Conservation (phyloP, 2,797 vertebrate genomes). For the Yasuhikotakia modesta region DNA sequence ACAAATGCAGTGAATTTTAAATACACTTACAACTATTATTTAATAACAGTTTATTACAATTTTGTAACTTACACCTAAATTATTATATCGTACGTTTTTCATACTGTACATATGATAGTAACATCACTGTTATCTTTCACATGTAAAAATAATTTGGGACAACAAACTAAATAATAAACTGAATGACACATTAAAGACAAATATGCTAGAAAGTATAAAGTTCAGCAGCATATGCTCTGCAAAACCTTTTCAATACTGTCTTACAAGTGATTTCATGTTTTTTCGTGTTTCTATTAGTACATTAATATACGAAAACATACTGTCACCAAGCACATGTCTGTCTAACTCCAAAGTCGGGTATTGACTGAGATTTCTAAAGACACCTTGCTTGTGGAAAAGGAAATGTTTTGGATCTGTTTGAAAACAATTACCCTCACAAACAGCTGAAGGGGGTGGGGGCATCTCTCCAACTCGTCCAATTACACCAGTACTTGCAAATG, state of each 20-base stretch:
- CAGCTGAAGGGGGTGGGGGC: constrained; percentile 74
- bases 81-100: not conserved
- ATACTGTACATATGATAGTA: not conserved
- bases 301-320: not conserved
- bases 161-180: no score
- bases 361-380: not conserved
- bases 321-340: not conserved
- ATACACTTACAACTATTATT: constrained; percentile 36
- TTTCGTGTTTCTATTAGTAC: not conserved
- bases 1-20: constrained; percentile 62
- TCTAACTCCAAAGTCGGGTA: no score
- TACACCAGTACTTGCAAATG: constrained; percentile 79
- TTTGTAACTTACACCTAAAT: not conserved
- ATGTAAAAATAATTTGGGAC: no score
- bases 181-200: not conserved
- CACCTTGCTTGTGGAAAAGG: no score
- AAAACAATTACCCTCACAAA: constrained; percentile 68
- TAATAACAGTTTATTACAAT: no score
- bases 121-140: no score
- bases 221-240: not conserved
- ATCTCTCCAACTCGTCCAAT: constrained; percentile 94
- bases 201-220: not conserved
- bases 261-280: not conserved
- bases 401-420: not conserved
- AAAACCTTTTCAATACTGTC: not conserved